Evolutionary conservation across 2,113 vertebrate genomes (phyloP).

Genomic region (Sigmodon hispidus): DNA sequence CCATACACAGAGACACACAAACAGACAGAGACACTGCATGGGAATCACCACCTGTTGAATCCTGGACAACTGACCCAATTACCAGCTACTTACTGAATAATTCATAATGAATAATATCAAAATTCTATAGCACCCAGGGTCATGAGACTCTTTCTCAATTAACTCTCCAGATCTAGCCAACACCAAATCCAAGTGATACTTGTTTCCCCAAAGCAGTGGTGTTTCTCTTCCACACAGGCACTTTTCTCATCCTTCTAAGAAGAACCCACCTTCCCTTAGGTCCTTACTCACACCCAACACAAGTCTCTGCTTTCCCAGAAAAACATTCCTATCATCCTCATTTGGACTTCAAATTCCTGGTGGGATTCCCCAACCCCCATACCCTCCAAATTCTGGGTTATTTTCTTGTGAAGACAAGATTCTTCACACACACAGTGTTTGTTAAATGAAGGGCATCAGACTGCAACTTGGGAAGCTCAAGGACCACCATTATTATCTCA

Average conservation of each 20-base stretch:
- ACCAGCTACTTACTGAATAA: neutral
- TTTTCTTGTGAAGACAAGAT: neutral
- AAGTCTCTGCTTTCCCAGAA: conserved; percentile 27
- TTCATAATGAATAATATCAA: neutral
- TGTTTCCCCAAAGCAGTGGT: neutral
- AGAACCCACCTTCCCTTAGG: neutral
- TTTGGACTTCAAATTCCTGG: neutral
- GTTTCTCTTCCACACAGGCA: neutral
- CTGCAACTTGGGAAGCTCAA: neutral
- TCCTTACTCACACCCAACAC: neutral
- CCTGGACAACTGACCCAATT: neutral
- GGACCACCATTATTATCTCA: neutral
- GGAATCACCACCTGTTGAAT: neutral
- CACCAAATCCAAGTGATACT: neutral
- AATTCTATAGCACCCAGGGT: neutral
- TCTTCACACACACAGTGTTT: neutral
- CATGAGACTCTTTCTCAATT: neutral
- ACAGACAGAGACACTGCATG: neutral
- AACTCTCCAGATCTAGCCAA: neutral
- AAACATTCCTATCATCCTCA: neutral
- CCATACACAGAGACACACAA: neutral
- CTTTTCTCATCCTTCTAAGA: neutral
- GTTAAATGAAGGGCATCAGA: neutral
- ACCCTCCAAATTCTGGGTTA: neutral
- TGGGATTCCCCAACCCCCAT: neutral